Conservation (phyloP, 2,113 vertebrate species). For the Scomber colias region DNA sequence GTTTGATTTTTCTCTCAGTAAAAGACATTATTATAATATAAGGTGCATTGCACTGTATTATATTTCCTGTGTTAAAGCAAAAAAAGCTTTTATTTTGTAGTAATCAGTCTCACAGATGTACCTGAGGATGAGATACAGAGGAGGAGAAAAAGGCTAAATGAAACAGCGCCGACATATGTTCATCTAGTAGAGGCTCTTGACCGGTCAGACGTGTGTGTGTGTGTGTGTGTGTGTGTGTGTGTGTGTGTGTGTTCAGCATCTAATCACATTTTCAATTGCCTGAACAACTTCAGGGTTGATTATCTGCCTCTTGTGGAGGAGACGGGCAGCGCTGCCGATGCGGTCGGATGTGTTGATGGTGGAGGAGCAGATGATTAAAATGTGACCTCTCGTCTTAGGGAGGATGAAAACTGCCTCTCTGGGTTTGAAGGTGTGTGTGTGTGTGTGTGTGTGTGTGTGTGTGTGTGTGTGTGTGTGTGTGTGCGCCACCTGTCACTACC, state of each 20-base stretch:
- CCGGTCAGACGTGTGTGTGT: not conserved
- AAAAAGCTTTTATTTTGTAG: too few species aligned
- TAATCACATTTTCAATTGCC: conserved; percentile 71
- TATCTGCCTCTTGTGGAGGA: conserved; percentile 56
- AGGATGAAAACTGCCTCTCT: too few species aligned
- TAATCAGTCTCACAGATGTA: too few species aligned
- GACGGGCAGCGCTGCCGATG: conserved; percentile 37
- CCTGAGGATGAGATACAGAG: not conserved
- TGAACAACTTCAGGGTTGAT: conserved; percentile 65
- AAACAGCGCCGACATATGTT: conserved; percentile 7
- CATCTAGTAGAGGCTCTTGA: conserved; percentile 8
- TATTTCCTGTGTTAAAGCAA: too few species aligned
- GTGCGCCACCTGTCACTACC: too few species aligned
- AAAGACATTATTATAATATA: too few species aligned
- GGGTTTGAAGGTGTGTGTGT: too few species aligned
- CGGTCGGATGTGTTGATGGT: conserved; percentile 46
- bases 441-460: too few species aligned
- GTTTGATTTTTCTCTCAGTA: too few species aligned
- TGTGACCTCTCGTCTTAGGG: not conserved
- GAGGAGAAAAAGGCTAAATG: not conserved
- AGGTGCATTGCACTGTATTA: too few species aligned
- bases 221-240: too few species aligned
- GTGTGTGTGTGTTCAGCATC: conserved; percentile 2
- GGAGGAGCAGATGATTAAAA: conserved; percentile 76
- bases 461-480: too few species aligned